Evolutionary conservation across 2,113 vertebrate species (phyloP).

Genomic region (Promerops cafer): DNA sequence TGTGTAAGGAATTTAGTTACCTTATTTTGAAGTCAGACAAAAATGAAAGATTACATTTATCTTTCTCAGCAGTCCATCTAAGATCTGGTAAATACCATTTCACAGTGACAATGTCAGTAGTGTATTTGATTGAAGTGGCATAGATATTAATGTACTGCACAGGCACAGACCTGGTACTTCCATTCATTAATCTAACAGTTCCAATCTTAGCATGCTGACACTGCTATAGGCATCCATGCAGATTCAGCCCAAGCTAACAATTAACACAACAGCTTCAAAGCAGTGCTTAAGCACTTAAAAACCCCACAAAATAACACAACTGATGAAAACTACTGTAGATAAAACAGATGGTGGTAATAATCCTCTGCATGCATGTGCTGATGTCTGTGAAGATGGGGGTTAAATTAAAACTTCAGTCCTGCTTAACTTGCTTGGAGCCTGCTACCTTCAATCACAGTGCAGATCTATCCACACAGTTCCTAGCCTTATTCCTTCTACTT

Average conservation of each 20-base stretch:
- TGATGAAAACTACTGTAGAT: neutral
- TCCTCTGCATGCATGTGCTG: neutral
- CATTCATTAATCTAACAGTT: slow-evolving; percentile 33
- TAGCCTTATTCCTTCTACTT: neutral
- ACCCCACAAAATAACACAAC: neutral
- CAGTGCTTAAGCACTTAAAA: neutral
- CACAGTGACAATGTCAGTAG: slow-evolving; percentile 6
- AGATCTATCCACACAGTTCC: neutral
- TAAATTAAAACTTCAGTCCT: neutral
- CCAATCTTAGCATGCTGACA: slow-evolving; percentile 33
- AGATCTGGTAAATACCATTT: slow-evolving; percentile 52
- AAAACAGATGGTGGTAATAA: neutral
- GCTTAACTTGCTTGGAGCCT: neutral
- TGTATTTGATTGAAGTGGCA: slow-evolving; percentile 33
- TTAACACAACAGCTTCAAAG: slow-evolving; percentile 48
- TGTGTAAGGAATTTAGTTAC: slow-evolving; percentile 46
- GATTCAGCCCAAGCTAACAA: slow-evolving; percentile 52
- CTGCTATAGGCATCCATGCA: neutral
- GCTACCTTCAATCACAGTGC: neutral
- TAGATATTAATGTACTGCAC: slow-evolving; percentile 11
- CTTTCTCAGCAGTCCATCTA: slow-evolving; percentile 53
- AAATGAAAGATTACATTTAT: slow-evolving; percentile 35
- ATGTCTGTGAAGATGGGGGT: neutral
- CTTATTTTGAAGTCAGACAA: slow-evolving; percentile 37
- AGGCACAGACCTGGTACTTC: slow-evolving; percentile 30